These are phyloP conservation scores for Thaumetopoea pityocampa DNA, from an alignment of 1,140 invertebrate genomes.

Conservation along the genomic window DNA sequence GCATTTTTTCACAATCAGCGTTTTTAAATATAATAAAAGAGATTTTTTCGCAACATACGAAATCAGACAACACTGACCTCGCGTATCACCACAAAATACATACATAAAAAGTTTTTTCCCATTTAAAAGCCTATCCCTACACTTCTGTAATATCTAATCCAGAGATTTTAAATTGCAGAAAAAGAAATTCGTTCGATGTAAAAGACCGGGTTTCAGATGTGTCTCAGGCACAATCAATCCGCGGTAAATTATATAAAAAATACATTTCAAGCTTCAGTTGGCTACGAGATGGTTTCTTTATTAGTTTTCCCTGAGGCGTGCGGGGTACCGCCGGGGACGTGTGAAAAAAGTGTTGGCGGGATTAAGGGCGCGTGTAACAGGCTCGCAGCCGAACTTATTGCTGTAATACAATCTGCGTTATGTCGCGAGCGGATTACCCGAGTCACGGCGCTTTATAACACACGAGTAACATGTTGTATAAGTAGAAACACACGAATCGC, in stretches of 20 bases:
- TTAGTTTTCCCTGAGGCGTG: conserved; percentile 66
- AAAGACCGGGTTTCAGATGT: conserved; percentile 32
- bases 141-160: too few relatives aligned
- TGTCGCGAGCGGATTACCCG: conserved; percentile 63
- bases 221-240: conserved; percentile 56
- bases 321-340: conserved; percentile 49
- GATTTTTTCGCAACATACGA: too few relatives aligned
- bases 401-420: conserved; percentile 72
- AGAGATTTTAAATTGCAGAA: too few relatives aligned
- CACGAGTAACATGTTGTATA: conserved; percentile 28
- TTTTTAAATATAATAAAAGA: too few relatives aligned
- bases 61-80: too few relatives aligned
- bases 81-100: too few relatives aligned
- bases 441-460: conserved; percentile 52
- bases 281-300: conserved; percentile 71
- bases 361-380: conserved; percentile 65
- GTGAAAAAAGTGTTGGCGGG: conserved; percentile 64
- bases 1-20: too few relatives aligned
- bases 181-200: background rate
- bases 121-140: too few relatives aligned
- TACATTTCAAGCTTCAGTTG: conserved; percentile 74
- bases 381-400: conserved; percentile 62
- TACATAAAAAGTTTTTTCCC: too few relatives aligned
- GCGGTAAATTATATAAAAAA: conserved; percentile 74
- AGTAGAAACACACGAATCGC: conserved; percentile 22